Evolutionary conservation across 92 coral and sea anemone species (phyloP).

Genomic region (Phenganax stokvisi): DNA sequence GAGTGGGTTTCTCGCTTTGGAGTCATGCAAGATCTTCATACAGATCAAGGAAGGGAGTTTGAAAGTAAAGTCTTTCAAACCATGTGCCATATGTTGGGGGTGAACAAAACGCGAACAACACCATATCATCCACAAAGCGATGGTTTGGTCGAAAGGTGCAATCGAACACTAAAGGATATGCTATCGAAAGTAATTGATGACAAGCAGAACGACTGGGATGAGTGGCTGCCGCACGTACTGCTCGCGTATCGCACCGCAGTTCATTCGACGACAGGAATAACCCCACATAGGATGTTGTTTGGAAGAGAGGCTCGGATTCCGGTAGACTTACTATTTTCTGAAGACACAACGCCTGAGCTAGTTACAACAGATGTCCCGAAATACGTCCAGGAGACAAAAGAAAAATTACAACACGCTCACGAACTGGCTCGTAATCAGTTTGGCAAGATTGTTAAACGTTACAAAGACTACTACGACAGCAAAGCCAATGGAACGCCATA

Average conservation of each 20-base stretch:
- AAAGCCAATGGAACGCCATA: background rate
- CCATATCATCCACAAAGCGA: conserved; percentile 4
- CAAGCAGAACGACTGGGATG: conserved; percentile 19
- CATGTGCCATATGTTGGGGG: background rate
- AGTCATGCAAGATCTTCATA: no score
- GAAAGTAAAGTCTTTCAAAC: background rate
- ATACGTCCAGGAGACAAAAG: conserved; percentile 8
- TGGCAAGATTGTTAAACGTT: background rate
- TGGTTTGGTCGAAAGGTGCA: background rate
- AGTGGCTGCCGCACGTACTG: conserved; percentile 4
- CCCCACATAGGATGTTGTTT: conserved; percentile 2
- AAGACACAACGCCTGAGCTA: no score
- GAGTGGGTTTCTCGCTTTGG: conserved; percentile 18
- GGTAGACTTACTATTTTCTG: background rate
- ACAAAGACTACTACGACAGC: conserved; percentile 6
- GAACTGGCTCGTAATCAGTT: background rate
- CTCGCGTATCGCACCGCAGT: conserved; percentile 7
- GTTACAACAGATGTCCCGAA: background rate
- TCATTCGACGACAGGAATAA: background rate
- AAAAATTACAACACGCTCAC: background rate
- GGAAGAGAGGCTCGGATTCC: conserved; percentile 23
- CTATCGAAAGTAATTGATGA: conserved; percentile 16
- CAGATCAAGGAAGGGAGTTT: no score
- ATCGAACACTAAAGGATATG: conserved; percentile 18
- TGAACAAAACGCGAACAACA: conserved; percentile 4